These are phyloP conservation scores for Coendou prehensilis DNA, from an alignment of 2,797 vertebrate genomes.

Conservation along the genomic window DNA sequence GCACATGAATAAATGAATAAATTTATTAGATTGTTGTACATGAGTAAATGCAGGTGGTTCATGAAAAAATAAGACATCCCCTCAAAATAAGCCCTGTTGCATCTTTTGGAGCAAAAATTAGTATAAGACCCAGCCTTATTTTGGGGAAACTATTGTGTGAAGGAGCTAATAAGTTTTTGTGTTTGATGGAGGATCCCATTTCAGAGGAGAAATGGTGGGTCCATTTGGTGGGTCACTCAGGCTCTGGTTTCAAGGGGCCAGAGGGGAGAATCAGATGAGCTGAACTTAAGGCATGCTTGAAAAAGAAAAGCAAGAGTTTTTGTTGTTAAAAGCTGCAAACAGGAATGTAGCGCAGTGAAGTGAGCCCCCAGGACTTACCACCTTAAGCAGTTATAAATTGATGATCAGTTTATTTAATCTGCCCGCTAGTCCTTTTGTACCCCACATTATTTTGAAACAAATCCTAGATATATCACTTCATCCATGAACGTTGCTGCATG, in stretches of 20 bases:
- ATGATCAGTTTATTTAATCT: background rate
- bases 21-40: background rate
- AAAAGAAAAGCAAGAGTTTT: background rate
- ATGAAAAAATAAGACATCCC: background rate
- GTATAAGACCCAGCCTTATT: background rate
- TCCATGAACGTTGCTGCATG: background rate
- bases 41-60: background rate
- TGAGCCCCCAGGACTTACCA: background rate
- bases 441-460: background rate
- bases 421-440: background rate
- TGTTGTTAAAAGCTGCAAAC: background rate
- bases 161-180: background rate
- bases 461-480: background rate
- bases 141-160: background rate
- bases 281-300: background rate
- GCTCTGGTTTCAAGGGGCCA: background rate
- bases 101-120: background rate
- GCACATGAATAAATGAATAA: background rate
- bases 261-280: background rate
- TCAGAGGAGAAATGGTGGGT: background rate
- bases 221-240: background rate
- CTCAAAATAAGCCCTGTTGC: background rate
- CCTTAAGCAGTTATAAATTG: background rate
- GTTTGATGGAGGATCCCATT: background rate
- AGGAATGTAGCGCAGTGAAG: background rate